These are phyloP conservation scores for Lydus trimaculatus DNA, from an alignment of 2,888 invertebrate species.

Conservation along the genomic window DNA sequence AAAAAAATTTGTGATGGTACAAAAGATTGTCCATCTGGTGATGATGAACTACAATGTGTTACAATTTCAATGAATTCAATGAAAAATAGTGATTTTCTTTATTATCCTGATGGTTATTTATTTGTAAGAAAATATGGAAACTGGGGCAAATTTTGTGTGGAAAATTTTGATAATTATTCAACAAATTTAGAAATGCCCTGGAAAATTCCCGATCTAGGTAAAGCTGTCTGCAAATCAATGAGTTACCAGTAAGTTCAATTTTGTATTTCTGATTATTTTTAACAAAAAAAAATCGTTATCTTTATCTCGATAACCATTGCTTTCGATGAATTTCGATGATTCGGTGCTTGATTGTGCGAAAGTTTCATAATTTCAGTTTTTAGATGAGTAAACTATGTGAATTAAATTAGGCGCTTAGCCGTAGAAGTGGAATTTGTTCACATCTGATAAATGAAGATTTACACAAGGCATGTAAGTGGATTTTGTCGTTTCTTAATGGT, in stretches of 20 bases:
- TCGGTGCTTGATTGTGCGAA: no score
- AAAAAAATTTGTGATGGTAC: conserved; percentile 74
- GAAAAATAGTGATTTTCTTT: conserved; percentile 66
- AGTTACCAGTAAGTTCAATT: conserved; percentile 71
- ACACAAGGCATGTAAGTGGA: no score
- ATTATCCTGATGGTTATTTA: conserved; percentile 72
- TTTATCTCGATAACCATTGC: no score
- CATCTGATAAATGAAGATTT: no score
- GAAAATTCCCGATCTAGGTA: conserved; percentile 74
- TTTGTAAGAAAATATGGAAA: conserved; percentile 77
- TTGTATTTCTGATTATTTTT: not conserved
- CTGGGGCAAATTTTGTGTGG: conserved; percentile 81
- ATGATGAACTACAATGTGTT: conserved; percentile 80
- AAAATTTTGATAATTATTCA: conserved; percentile 66
- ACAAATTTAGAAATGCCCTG: conserved; percentile 64
- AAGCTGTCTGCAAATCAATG: conserved; percentile 78
- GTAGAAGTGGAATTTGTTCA: no score
- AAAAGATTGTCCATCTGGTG: conserved; percentile 75
- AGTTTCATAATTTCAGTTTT: no score
- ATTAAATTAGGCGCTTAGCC: no score
- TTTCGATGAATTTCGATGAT: no score
- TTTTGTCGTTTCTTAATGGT: no score
- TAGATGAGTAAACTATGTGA: no score
- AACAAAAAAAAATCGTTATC: not conserved
- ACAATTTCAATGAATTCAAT: conserved; percentile 65